A percentile compares a stretch with the other conserved stretches of the same genome.
phyloP scores from a whole-genome alignment of 1,140 invertebrate genomes.

The Heliconius himera region DNA sequence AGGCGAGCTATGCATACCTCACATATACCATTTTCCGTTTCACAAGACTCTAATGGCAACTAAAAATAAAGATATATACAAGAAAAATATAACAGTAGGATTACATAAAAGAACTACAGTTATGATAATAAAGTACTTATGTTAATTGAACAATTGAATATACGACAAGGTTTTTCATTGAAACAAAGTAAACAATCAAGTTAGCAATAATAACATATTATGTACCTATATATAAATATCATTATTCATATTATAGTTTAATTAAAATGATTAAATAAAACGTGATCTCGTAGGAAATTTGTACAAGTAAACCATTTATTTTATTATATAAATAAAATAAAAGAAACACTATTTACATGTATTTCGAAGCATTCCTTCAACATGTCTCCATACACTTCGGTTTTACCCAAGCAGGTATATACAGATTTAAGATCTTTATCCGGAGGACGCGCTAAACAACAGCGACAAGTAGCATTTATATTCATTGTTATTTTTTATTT shows the following conservation, averaged over 20 bases:
- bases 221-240: too few species aligned
- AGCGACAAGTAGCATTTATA: constrained; percentile 50
- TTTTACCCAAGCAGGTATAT: constrained; percentile 51
- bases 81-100: background rate
- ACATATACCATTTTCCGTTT: constrained; percentile 58
- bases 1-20: constrained; percentile 73
- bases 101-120: background rate
- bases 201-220: background rate
- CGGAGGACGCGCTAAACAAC: constrained; percentile 59
- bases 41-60: constrained; percentile 39
- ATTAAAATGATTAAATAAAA: background rate
- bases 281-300: background rate
- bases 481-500: constrained; percentile 39
- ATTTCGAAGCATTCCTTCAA: constrained; percentile 72
- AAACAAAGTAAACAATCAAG: background rate
- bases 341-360: constrained; percentile 49
- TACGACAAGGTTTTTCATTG: background rate
- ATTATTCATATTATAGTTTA: background rate
- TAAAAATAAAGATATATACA: constrained; percentile 40
- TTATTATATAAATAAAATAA: background rate
- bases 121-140: background rate
- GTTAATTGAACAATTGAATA: background rate
- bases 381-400: constrained; percentile 69
- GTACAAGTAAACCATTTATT: background rate
- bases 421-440: constrained; percentile 58